Conservation (phyloP, 1,140 invertebrate species). For the Marisa cornuarietis region DNA sequence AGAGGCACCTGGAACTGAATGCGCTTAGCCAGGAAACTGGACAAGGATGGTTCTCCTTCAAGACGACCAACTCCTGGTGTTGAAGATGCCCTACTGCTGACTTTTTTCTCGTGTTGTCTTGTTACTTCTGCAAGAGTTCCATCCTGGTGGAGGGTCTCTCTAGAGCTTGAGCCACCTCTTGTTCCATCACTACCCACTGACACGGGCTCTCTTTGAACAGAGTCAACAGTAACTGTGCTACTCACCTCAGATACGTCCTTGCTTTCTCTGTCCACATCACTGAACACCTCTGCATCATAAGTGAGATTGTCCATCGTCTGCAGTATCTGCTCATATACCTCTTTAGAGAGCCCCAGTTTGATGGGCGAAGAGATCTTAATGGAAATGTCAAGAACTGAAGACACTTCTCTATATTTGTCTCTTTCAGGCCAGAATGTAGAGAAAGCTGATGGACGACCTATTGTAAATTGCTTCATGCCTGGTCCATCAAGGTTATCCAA, state of each 20-base stretch:
- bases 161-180: background rate
- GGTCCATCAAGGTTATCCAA: slow-evolving; percentile 4
- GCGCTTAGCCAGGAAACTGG: slow-evolving; percentile 45
- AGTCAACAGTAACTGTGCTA: background rate
- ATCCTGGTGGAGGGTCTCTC: background rate
- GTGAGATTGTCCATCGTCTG: slow-evolving; percentile 72
- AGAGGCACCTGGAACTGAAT: slow-evolving; percentile 63
- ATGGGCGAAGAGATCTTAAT: slow-evolving; percentile 85
- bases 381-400: slow-evolving; percentile 71
- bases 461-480: background rate
- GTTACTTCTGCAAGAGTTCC: too few species aligned
- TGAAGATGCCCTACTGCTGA: background rate
- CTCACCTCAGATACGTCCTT: background rate
- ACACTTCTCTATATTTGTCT: background rate
- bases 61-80: background rate
- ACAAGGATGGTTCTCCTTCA: slow-evolving; percentile 15
- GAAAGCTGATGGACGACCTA: background rate
- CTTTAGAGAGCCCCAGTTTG: slow-evolving; percentile 83
- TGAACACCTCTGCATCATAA: slow-evolving; percentile 37
- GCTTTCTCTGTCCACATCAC: background rate
- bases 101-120: too few species aligned
- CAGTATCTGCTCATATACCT: slow-evolving; percentile 88
- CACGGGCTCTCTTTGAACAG: background rate
- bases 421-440: too few species aligned
- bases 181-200: background rate